phyloP scores from a whole-genome alignment of 2,113 vertebrate species.

The Arvicanthis niloticus region DNA sequence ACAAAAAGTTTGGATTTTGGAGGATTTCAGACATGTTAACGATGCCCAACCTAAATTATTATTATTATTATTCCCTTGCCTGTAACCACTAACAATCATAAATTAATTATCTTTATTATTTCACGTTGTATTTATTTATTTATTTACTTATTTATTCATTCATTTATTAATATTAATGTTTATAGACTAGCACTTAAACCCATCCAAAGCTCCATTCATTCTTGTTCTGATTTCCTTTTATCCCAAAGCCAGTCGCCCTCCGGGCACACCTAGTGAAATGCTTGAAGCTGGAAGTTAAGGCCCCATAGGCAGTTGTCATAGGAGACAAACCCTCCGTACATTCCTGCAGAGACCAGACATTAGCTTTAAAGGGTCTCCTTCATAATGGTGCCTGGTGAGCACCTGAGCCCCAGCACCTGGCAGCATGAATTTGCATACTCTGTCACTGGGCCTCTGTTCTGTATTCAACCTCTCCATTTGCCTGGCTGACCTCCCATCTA shows the following conservation, averaged over 20 bases:
- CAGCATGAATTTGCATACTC: conserved; percentile 62
- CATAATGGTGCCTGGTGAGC: not conserved
- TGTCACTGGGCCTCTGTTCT: not conserved
- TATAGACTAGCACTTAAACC: conserved; percentile 12
- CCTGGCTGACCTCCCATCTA: conserved; percentile 27
- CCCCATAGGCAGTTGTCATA: not conserved
- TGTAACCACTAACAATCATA: conserved; percentile 26
- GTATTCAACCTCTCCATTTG: conserved; percentile 43
- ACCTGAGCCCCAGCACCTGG: conserved; percentile 40
- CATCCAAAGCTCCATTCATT: conserved; percentile 22
- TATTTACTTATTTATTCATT: too few relatives aligned
- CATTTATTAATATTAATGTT: not conserved
- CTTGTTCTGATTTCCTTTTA: conserved; percentile 25
- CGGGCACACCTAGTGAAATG: not conserved
- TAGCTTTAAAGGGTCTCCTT: not conserved
- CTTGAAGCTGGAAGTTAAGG: not conserved
- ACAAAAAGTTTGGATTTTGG: not conserved
- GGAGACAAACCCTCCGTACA: not conserved
- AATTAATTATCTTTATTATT: conserved; percentile 23
- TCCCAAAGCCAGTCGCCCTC: not conserved
- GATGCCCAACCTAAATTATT: not conserved
- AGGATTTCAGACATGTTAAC: not conserved
- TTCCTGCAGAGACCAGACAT: not conserved
- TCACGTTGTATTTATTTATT: not conserved
- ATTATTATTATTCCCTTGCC: not conserved